Base-by-base conservation (phyloP, 2,888 invertebrate species). In the Melinopterus prodromus region DNA sequence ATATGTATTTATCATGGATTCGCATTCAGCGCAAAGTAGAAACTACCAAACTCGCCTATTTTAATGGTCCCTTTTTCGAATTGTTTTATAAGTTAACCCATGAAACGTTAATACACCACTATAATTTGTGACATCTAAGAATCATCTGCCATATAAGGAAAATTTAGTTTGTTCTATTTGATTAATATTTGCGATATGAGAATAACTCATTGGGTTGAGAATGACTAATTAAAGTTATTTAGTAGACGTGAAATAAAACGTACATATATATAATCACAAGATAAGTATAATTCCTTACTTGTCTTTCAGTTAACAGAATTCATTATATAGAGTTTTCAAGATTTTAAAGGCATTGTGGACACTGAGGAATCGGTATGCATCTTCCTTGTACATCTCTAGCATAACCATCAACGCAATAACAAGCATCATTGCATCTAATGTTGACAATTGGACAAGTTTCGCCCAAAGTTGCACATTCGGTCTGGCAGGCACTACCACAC, bases 401-500 rank as follows among this genome's bases (percentile, higher is more conserved):
- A 76, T 81, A 84, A 74, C 83, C 83, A 3, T 80, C 70, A 0
- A 80, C 80, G 16, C 83, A 84, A 72, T 82, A 83, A 77, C 83
- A 84, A 36, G 15, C 79, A 76, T 78, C 74, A 74, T 80, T 77
- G 71, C 83, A 84, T 71, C 75, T 79, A 14, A 79, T 78, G 70
- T 81, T 80, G 0, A 82, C 53, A 26, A 83, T 83, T 7, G 75
- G 81, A 69, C 83, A 84, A 9, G 36, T 14, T 80, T 82, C 71
- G 36, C 82, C 80, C 70, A 82, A 69, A 26, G 71, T 82, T 7
- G 26, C 71, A 74, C 84, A 84, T 70, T 76, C 76, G 6, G 76
- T 82, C 53, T 84, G 82, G n/a, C 84, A 84, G 1, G 83, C 81
- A 76, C 82, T 81, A 16, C 83, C 83, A 79, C 82, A 83, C 6